Evolutionary conservation across 1,140 invertebrate species (phyloP).

Genomic region (Lasaia peninsularis): DNA sequence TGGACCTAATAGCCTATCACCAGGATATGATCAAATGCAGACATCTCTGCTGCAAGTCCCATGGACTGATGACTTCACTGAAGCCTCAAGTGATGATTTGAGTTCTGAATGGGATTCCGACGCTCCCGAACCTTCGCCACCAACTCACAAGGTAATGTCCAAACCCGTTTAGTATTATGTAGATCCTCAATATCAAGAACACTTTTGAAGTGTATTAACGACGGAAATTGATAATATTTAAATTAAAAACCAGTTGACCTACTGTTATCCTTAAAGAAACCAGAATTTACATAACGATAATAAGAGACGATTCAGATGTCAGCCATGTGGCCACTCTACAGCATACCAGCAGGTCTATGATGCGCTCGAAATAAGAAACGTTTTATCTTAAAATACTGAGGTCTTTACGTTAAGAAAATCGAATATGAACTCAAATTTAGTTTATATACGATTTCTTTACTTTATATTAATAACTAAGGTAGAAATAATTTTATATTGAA

Average conservation of each 20-base stretch:
- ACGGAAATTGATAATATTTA: neutral
- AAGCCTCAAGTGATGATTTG: slow-evolving; percentile 91
- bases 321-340: neutral
- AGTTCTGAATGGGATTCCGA: slow-evolving; percentile 94
- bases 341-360: too few species aligned
- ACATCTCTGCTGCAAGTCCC: slow-evolving; percentile 86
- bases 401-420: too few species aligned
- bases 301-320: neutral
- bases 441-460: too few species aligned
- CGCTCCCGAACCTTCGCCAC: slow-evolving; percentile 77
- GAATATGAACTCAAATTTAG: too few species aligned
- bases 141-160: slow-evolving; percentile 55
- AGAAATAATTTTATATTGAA: too few species aligned
- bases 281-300: neutral
- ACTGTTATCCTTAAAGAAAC: neutral
- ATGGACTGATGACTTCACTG: slow-evolving; percentile 85
- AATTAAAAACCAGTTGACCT: slow-evolving; percentile 10
- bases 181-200: neutral
- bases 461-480: too few species aligned
- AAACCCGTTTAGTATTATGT: neutral
- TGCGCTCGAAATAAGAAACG: too few species aligned
- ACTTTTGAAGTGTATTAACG: neutral
- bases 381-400: too few species aligned
- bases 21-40: slow-evolving; percentile 89
- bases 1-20: slow-evolving; percentile 64